A percentile compares a stretch with the other conserved stretches of the same genome.
These are phyloP conservation scores for Todus mexicanus DNA, from an alignment of 2,797 vertebrate genomes.

Conservation along the genomic window DNA sequence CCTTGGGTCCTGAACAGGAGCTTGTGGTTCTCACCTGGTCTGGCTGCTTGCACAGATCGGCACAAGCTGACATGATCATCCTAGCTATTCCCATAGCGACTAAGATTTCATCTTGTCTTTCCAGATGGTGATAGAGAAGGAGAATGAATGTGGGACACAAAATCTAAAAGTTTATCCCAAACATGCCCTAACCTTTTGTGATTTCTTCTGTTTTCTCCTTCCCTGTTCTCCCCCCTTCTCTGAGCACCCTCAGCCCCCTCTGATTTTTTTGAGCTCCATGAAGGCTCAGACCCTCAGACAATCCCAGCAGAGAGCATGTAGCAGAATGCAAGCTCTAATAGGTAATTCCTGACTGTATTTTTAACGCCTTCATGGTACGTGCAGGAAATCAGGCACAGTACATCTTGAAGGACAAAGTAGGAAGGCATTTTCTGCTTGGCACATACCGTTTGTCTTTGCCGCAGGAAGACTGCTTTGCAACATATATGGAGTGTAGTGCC, in stretches of 20 bases:
- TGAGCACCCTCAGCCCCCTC: neutral
- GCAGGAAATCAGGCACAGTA: neutral
- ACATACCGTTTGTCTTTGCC: neutral
- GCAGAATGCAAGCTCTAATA: neutral
- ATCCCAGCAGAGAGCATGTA: neutral
- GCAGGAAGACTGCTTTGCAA: neutral
- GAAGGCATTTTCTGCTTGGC: neutral
- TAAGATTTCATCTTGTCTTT: neutral
- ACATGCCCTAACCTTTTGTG: neutral
- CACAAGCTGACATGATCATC: accelerated
- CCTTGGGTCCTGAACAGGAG: neutral
- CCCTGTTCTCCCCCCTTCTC: neutral
- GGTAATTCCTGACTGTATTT: neutral
- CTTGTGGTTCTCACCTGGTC: neutral
- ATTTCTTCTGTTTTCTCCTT: neutral
- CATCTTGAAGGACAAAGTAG: neutral
- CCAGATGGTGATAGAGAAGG: neutral
- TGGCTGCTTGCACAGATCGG: neutral
- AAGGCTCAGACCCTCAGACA: neutral
- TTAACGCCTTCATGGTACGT: neutral
- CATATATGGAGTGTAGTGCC: neutral
- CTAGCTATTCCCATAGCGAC: neutral
- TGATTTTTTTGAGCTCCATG: neutral
- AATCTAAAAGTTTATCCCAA: neutral
- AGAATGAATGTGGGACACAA: neutral